Evolutionary conservation across 2,113 vertebrate species (phyloP).

Genomic region (Tenrec ecaudatus): DNA sequence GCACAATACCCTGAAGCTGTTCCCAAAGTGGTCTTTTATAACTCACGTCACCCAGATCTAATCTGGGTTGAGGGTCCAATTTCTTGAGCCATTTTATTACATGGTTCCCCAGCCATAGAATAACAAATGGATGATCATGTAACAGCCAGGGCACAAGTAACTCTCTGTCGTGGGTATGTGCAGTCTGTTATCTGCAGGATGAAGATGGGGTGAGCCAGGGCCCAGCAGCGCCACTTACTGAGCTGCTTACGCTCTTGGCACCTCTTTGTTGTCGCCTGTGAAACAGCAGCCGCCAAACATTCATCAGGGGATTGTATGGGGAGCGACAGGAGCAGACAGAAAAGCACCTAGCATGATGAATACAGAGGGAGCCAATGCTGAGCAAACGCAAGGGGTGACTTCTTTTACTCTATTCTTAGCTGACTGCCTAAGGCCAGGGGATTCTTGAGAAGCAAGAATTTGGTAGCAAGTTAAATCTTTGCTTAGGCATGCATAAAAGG

Average conservation of each 20-base stretch:
- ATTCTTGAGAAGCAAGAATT: neutral
- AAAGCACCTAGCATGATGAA: neutral
- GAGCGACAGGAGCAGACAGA: neutral
- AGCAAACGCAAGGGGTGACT: neutral
- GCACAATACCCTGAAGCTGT: neutral
- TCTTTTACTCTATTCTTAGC: neutral
- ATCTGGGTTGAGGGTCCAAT: neutral
- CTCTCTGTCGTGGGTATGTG: too few relatives aligned
- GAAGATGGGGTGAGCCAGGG: neutral
- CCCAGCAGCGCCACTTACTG: neutral
- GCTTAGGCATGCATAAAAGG: neutral
- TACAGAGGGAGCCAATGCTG: neutral
- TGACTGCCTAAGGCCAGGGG: neutral
- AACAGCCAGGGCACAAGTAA: neutral
- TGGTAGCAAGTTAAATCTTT: neutral
- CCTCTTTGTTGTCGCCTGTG: neutral
- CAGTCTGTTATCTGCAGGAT: neutral
- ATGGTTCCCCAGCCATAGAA: neutral
- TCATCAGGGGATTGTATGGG: accelerated
- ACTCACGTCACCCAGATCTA: neutral
- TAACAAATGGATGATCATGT: neutral
- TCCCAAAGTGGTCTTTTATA: neutral
- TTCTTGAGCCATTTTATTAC: neutral
- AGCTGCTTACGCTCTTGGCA: neutral
- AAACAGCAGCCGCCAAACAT: neutral